phyloP scores from a whole-genome alignment of 2,113 vertebrate genomes.

The Hippocampus guttulatus region DNA sequence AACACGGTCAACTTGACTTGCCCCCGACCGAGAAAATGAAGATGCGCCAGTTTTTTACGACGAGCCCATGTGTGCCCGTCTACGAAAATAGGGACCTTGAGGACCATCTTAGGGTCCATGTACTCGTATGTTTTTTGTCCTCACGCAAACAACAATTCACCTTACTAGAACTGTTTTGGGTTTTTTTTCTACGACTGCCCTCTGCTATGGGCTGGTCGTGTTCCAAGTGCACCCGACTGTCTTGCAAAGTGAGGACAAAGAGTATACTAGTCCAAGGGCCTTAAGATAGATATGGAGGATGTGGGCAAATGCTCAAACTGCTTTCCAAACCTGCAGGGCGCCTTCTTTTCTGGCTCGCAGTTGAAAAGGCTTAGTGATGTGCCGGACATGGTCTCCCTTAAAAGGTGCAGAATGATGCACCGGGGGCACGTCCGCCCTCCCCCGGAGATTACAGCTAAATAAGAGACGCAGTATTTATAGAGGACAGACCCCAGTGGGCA shows the following conservation, averaged over 20 bases:
- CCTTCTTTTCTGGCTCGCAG: neutral
- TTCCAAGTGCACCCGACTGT: too few species aligned
- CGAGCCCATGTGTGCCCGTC: too few species aligned
- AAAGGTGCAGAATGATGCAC: conserved; percentile 69
- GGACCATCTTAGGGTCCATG: neutral
- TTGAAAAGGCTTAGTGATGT: conserved; percentile 9
- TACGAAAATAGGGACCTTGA: neutral
- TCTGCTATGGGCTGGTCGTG: too few species aligned
- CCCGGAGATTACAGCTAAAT: conserved; percentile 71
- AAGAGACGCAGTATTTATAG: conserved; percentile 77
- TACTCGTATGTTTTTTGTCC: neutral
- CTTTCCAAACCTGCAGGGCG: neutral
- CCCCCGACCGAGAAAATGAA: too few species aligned
- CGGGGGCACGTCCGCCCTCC: conserved; percentile 56
- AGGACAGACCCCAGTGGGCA: conserved; percentile 56
- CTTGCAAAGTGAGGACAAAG: neutral
- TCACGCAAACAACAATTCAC: neutral
- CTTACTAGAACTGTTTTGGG: too few species aligned
- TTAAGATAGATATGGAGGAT: neutral
- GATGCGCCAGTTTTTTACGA: too few species aligned
- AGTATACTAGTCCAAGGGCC: neutral
- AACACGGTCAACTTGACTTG: too few species aligned
- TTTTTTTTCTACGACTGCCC: too few species aligned
- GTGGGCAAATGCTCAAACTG: neutral
- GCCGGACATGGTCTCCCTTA: conserved; percentile 62